Evolutionary conservation across 2,797 vertebrate genomes (phyloP).

Genomic region (Alfaro cultratus): DNA sequence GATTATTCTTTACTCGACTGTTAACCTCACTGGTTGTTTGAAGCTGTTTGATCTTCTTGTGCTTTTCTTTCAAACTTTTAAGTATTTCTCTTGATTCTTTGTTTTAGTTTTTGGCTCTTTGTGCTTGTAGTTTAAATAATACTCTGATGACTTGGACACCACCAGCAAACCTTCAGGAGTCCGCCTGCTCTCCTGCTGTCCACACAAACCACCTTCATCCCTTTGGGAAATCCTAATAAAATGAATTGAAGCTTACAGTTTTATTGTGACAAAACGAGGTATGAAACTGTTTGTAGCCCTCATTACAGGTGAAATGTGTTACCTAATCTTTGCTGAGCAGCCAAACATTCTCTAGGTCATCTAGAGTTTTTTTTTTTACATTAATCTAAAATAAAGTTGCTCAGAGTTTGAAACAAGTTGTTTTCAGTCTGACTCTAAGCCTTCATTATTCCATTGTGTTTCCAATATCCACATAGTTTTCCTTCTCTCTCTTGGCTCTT

Average conservation of each 20-base stretch:
- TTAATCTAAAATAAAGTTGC: neutral
- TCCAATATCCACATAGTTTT: constrained; percentile 1
- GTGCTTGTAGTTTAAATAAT: neutral
- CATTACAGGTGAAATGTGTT: neutral
- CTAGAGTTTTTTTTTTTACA: neutral
- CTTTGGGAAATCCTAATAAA: neutral
- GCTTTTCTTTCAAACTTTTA: neutral
- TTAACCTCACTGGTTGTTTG: neutral
- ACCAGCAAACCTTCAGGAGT: neutral
- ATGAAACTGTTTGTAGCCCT: neutral
- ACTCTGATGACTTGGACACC: neutral
- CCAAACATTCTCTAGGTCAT: neutral
- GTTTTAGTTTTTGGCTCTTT: neutral
- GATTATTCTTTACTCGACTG: neutral
- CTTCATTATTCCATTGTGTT: constrained; percentile 2
- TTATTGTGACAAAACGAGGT: neutral
- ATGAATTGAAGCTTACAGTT: neutral
- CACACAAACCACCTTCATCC: too few relatives aligned
- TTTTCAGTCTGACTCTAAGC: constrained; percentile 1
- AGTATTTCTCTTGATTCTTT: neutral
- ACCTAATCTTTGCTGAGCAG: neutral
- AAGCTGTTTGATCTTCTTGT: neutral
- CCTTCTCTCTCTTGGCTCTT: constrained; percentile 1
- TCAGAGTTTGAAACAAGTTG: neutral
- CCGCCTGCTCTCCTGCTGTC: too few relatives aligned